Evolutionary conservation across 2,888 invertebrate genomes (phyloP).

Genomic region (Byasa hedistus): DNA sequence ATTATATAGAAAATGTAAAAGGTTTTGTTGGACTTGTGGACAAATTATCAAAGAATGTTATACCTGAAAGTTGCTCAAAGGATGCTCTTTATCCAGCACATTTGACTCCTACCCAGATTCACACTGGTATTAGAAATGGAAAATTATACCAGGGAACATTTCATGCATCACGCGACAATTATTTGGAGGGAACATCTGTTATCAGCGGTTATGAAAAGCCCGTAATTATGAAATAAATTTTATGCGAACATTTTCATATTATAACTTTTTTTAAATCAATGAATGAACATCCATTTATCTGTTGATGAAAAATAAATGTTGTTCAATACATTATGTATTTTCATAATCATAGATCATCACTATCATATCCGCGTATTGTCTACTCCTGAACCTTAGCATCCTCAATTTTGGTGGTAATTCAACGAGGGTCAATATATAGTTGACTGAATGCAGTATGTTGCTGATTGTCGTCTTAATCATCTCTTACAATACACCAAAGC

Average conservation of each 20-base stretch:
- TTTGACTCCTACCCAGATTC: constrained; percentile 86
- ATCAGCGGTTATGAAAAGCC: constrained; percentile 89
- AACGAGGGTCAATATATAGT: too few relatives aligned
- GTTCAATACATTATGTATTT: too few relatives aligned
- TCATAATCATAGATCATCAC: too few relatives aligned
- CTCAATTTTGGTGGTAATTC: too few relatives aligned
- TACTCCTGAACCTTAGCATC: too few relatives aligned
- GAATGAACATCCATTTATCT: too few relatives aligned
- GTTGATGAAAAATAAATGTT: too few relatives aligned
- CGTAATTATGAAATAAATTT: constrained; percentile 68
- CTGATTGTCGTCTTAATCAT: too few relatives aligned
- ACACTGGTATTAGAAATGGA: constrained; percentile 88
- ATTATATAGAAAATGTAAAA: constrained; percentile 88
- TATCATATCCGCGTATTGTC: too few relatives aligned
- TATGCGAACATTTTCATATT: not conserved
- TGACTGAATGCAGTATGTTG: too few relatives aligned
- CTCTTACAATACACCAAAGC: too few relatives aligned
- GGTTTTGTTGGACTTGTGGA: constrained; percentile 86
- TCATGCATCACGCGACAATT: constrained; percentile 94
- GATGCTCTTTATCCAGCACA: constrained; percentile 92
- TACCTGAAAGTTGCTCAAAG: constrained; percentile 79
- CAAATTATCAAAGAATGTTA: constrained; percentile 86
- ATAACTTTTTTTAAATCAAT: too few relatives aligned
- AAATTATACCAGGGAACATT: constrained; percentile 89
- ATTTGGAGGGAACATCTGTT: constrained; percentile 92